Evolutionary conservation across 2,113 vertebrate species (phyloP), one percentile per base, ranked within the genome.

Genomic region (Cyprinodon brontotheroides): DNA sequence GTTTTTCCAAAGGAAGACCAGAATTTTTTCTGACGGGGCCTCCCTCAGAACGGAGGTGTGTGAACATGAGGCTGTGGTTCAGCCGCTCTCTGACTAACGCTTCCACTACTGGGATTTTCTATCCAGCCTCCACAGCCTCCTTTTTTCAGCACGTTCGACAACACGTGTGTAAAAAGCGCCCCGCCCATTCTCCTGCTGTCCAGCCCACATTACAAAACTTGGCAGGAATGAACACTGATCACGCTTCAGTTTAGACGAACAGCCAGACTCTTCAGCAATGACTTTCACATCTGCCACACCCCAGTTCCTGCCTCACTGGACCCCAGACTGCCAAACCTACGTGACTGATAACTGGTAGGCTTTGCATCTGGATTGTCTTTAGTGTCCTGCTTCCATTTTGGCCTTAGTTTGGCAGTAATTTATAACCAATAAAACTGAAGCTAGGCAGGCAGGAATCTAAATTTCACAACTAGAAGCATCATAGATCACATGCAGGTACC

Each of bases 61-160:
- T 78, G 87, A 89, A 87, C 81, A 79, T 77, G 77, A 90, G 82
- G 43, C 78, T 63, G 74, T 59, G 72, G 89, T 91, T 86, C 86
- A 64, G 86, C 83, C 85, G 57, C 68, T 39, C 68, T 85, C 81
- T 92, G 89, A 89, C 87, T 86, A 88, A 87, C 68, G 68, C 84
- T 85, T 83, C 87, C 80, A 84, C 82, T 75, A 74, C 85, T 77
- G 65, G 70, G 79, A 77, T 76, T 84, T 80, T 87, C 81, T 79
- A 29, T 87, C 80, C 74, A 57, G 43, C 87, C 85, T 69, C 79
- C 75, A 87, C 81, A 89, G 71, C 61, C 66, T 29, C 63, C 61
- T 29, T 11, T 57, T 64, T 20, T 8, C 50, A n/a, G 86, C 90
- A 92, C 87, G 75, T 92, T 89, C 12, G 14, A 43, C 73, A 39